phyloP scores from a whole-genome alignment of 2,888 invertebrate genomes.

The Drosophila austrosaltans region DNA sequence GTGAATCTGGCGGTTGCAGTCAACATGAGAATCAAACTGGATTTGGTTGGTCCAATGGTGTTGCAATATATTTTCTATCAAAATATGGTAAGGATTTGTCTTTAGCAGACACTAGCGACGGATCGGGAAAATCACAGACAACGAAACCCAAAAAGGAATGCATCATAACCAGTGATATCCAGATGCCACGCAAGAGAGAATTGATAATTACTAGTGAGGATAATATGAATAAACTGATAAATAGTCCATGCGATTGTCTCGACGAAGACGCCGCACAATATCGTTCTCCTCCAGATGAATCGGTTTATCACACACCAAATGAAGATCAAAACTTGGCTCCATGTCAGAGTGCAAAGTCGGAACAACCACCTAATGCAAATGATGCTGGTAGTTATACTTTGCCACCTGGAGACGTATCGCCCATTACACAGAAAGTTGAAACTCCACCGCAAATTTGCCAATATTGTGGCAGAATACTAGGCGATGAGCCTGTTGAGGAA shows the following conservation, averaged over 20 bases:
- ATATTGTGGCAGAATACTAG: not conserved
- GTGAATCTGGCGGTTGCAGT: slow-evolving; percentile 90
- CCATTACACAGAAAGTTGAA: too few species aligned
- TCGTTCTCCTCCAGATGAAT: not conserved
- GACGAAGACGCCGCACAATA: not conserved
- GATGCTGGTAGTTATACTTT: not conserved
- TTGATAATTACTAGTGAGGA: slow-evolving; percentile 23
- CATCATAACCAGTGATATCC: slow-evolving; percentile 13
- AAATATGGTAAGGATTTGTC: slow-evolving; percentile 86
- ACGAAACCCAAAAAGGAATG: slow-evolving; percentile 4
- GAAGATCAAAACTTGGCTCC: not conserved
- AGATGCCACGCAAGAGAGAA: not conserved
- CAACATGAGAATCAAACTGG: slow-evolving; percentile 94
- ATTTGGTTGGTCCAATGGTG: slow-evolving; percentile 97
- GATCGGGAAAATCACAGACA: not conserved
- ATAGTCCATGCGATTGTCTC: not conserved
- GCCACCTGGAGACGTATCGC: not conserved
- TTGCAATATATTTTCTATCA: slow-evolving; percentile 91
- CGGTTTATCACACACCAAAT: not conserved
- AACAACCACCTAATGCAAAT: not conserved
- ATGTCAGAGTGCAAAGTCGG: not conserved
- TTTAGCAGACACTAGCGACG: slow-evolving; percentile 44
- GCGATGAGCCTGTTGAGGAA: not conserved
- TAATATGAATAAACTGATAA: slow-evolving; percentile 2
- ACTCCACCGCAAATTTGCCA: not conserved